phyloP scores from a whole-genome alignment of 2,113 vertebrate species.

The Clarias macrocephalus region DNA sequence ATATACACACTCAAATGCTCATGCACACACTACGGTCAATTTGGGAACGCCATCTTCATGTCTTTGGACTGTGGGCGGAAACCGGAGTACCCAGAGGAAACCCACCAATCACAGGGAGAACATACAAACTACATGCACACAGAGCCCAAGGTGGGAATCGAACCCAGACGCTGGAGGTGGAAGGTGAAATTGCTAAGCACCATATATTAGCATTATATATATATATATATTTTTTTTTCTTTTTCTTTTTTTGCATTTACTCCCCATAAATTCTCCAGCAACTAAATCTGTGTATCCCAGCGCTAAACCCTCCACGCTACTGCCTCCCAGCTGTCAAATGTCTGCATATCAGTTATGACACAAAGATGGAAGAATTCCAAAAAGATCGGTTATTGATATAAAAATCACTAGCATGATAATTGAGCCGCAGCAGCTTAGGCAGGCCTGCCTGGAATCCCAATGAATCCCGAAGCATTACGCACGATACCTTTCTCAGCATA shows the following conservation, averaged over 20 bases:
- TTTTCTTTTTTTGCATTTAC: background rate
- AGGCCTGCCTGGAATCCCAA: slow-evolving; percentile 65
- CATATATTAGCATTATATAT: too few species aligned
- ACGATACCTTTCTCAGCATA: background rate
- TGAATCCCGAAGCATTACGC: slow-evolving; percentile 63
- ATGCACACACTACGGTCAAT: too few species aligned
- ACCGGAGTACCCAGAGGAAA: too few species aligned
- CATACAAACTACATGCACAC: too few species aligned
- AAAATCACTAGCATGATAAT: slow-evolving; percentile 65
- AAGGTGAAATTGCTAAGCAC: background rate
- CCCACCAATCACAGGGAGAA: too few species aligned
- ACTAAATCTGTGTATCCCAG: background rate
- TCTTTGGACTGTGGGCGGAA: too few species aligned
- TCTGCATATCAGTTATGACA: background rate
- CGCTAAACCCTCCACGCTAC: background rate
- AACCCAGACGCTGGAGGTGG: too few species aligned
- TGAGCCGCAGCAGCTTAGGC: slow-evolving; percentile 63
- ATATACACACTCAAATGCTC: too few species aligned
- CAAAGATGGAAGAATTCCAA: slow-evolving; percentile 16
- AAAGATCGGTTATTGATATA: slow-evolving; percentile 65
- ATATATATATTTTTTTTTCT: too few species aligned
- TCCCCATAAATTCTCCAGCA: background rate
- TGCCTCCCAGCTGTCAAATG: background rate
- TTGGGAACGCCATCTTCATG: too few species aligned
- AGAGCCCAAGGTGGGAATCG: too few species aligned